These are phyloP conservation scores for Perognathus longimembris DNA, from an alignment of 2,113 vertebrate genomes.

Conservation along the genomic window DNA sequence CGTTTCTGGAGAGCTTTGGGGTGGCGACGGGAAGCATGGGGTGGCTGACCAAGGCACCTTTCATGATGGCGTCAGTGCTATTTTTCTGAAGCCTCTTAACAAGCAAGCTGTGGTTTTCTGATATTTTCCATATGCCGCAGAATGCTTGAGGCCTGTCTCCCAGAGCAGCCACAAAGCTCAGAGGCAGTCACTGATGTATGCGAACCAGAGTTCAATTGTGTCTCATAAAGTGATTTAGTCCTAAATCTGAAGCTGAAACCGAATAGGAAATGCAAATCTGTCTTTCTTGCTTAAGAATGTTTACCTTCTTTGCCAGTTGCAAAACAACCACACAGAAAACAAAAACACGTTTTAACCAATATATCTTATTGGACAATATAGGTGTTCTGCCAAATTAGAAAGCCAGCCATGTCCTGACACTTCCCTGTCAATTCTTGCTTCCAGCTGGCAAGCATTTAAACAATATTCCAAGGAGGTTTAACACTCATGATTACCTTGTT, in stretches of 20 bases:
- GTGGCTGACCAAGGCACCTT: neutral
- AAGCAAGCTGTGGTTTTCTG: constrained; percentile 50
- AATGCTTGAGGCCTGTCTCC: constrained; percentile 71
- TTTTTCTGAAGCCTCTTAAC: constrained; percentile 57
- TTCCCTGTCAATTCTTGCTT: constrained; percentile 74
- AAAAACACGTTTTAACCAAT: constrained; percentile 70
- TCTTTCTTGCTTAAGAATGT: constrained; percentile 65
- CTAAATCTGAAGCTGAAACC: constrained; percentile 64
- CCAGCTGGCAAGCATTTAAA: constrained; percentile 79
- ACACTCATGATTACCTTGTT: constrained; percentile 79
- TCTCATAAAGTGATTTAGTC: constrained; percentile 67
- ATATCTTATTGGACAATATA: constrained; percentile 55
- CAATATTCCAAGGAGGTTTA: constrained; percentile 81
- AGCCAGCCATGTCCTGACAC: constrained; percentile 56
- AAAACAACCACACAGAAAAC: constrained; percentile 66
- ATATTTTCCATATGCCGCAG: constrained; percentile 70
- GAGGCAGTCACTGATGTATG: constrained; percentile 50
- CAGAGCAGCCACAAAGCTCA: constrained; percentile 38
- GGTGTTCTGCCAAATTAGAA: constrained; percentile 68
- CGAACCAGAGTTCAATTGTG: constrained; percentile 6
- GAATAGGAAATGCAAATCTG: constrained; percentile 78
- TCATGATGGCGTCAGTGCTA: neutral
- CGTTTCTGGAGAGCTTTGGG: neutral
- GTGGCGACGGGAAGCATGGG: neutral
- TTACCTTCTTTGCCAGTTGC: constrained; percentile 69